Percentiles rank a stretch among this genome's conserved stretches.
Conservation (phyloP, 2,888 invertebrate species). For the Griposia aprilina region DNA sequence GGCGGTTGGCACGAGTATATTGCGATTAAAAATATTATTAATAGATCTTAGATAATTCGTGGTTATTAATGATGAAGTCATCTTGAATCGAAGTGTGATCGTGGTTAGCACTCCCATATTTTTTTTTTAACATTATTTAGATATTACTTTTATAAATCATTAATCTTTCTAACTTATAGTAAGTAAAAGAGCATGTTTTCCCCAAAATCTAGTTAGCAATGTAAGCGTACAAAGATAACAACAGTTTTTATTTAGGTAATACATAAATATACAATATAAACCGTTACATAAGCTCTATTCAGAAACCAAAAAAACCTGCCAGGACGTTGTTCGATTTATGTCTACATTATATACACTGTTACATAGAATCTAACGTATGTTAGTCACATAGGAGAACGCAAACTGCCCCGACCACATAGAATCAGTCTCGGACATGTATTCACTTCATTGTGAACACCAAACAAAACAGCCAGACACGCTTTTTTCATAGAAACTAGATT, state of each 20-base stretch:
- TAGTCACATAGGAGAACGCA: slow-evolving; percentile 51
- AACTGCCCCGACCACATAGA: slow-evolving; percentile 79
- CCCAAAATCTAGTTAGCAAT: neutral
- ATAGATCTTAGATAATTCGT: slow-evolving; percentile 76
- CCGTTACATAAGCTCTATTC: neutral
- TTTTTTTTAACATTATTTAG: neutral
- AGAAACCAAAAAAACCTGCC: neutral
- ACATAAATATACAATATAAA: neutral
- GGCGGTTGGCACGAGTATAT: slow-evolving; percentile 68
- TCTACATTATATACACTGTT: neutral
- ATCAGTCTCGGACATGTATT: slow-evolving; percentile 80
- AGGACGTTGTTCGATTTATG: neutral
- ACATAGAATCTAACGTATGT: slow-evolving; percentile 44
- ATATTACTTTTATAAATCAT: neutral
- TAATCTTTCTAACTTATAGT: neutral
- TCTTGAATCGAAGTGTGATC: slow-evolving; percentile 19
- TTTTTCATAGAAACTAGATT: slow-evolving; percentile 88
- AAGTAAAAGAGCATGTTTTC: neutral
- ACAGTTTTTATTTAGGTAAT: neutral
- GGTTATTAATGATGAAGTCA: slow-evolving; percentile 79
- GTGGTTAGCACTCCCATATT: slow-evolving; percentile 15
- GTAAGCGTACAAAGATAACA: neutral
- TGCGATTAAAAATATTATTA: slow-evolving; percentile 77
- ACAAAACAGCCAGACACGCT: slow-evolving; percentile 82
- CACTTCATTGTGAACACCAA: slow-evolving; percentile 75